Conservation (phyloP, 2,888 invertebrate genomes). For the Tetragonula carbonaria region DNA sequence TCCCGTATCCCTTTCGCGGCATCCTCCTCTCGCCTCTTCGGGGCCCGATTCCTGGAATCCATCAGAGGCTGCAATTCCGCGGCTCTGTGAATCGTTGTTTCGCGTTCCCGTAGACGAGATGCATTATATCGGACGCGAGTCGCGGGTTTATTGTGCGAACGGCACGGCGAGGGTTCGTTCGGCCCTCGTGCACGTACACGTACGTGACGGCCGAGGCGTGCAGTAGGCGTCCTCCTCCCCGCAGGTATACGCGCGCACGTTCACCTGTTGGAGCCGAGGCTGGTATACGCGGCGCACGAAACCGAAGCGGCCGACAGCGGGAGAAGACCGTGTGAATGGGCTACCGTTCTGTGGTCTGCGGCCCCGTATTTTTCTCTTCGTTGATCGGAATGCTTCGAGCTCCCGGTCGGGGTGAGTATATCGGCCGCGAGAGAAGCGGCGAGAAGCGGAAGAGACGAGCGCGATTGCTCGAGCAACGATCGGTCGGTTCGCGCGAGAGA, state of each 20-base stretch:
- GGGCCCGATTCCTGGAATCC: conserved; percentile 68
- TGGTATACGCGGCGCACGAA: conserved; percentile 32
- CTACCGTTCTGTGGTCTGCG: conserved; percentile 79
- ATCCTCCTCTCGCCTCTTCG: background rate
- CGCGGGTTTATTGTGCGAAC: conserved; percentile 69
- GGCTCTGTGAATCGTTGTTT: conserved; percentile 57
- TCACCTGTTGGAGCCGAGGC: conserved; percentile 39
- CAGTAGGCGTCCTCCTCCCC: conserved; percentile 41
- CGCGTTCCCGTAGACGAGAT: conserved; percentile 67
- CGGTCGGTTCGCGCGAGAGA: conserved; percentile 46
- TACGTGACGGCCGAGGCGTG: conserved; percentile 49
- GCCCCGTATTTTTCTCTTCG: conserved; percentile 71
- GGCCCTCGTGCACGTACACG: conserved; percentile 40
- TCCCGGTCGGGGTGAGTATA: background rate
- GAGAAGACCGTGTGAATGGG: conserved; percentile 78
- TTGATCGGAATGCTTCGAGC: conserved; percentile 75
- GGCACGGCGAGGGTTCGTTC: conserved; percentile 34
- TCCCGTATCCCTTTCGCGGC: background rate
- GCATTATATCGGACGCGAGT: conserved; percentile 66
- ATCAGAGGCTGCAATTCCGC: conserved; percentile 69
- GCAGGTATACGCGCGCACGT: conserved; percentile 56
- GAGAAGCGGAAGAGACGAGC: conserved; percentile 48
- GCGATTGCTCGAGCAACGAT: conserved; percentile 7
- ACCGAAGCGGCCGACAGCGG: conserved; percentile 42
- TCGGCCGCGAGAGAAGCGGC: background rate